These are phyloP conservation scores for Sebastes flavidus DNA, from an alignment of 2,797 vertebrate species.

Conservation along the genomic window DNA sequence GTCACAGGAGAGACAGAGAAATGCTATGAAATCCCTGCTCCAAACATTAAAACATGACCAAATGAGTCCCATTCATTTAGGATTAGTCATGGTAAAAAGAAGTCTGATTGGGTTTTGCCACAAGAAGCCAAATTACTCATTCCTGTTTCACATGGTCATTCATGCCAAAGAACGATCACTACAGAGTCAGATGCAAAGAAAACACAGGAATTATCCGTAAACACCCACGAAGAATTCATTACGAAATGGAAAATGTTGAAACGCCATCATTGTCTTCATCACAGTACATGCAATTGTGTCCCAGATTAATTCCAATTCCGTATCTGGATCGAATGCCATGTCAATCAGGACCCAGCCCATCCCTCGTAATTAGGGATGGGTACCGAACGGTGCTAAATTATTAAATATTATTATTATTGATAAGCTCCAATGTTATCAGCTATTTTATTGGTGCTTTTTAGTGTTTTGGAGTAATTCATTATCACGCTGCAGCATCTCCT, in stretches of 20 bases:
- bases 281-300: not conserved
- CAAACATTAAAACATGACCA: slow-evolving; percentile 27
- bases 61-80: slow-evolving; percentile 20
- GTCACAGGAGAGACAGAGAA: not conserved
- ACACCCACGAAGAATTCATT: not conserved
- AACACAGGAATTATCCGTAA: slow-evolving; percentile 15
- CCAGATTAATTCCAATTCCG: not conserved
- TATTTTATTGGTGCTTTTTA: too few relatives aligned
- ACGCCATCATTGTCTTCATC: not conserved
- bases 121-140: slow-evolving; percentile 35
- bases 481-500: too few relatives aligned
- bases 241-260: not conserved
- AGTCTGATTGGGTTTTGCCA: slow-evolving; percentile 12
- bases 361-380: too few relatives aligned
- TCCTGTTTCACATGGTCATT: slow-evolving; percentile 9
- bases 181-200: slow-evolving; percentile 13
- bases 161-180: slow-evolving; percentile 34
- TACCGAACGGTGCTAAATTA: too few relatives aligned
- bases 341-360: too few relatives aligned
- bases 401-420: too few relatives aligned
- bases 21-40: slow-evolving; percentile 13
- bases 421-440: too few relatives aligned
- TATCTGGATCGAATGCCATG: too few relatives aligned
- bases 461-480: too few relatives aligned
- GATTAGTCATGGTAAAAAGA: slow-evolving; percentile 39